phyloP scores from a whole-genome alignment of 2,113 vertebrate species.

The Sphyrna mokarran region DNA sequence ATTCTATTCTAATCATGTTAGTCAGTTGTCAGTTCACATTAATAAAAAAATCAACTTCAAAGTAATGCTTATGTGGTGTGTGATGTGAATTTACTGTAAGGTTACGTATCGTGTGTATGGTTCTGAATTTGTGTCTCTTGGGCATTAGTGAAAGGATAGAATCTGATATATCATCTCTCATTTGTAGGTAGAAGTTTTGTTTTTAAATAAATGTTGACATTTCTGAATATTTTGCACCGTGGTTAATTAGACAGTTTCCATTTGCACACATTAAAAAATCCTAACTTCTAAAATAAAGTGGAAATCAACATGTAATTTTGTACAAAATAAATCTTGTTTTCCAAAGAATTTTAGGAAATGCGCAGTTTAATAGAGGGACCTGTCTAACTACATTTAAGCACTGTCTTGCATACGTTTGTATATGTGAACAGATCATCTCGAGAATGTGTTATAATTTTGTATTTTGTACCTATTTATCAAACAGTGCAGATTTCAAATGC shows the following conservation, averaged over 20 bases:
- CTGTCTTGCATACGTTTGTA: neutral
- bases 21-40: neutral
- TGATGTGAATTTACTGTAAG: neutral
- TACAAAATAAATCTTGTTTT: neutral
- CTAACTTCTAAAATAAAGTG: neutral
- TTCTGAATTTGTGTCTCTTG: neutral
- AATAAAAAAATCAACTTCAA: neutral
- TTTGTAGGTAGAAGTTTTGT: neutral
- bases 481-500: neutral
- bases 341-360: neutral
- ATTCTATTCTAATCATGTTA: neutral
- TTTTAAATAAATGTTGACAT: neutral
- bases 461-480: neutral
- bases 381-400: neutral
- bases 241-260: neutral
- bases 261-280: neutral
- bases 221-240: neutral
- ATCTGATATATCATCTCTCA: neutral
- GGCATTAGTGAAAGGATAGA: neutral
- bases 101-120: neutral
- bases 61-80: neutral
- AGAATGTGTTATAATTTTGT: neutral
- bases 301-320: neutral
- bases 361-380: neutral
- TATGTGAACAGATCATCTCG: neutral